Evolutionary conservation across 1,140 invertebrate species (phyloP).

Genomic region (Triops longicaudatus): DNA sequence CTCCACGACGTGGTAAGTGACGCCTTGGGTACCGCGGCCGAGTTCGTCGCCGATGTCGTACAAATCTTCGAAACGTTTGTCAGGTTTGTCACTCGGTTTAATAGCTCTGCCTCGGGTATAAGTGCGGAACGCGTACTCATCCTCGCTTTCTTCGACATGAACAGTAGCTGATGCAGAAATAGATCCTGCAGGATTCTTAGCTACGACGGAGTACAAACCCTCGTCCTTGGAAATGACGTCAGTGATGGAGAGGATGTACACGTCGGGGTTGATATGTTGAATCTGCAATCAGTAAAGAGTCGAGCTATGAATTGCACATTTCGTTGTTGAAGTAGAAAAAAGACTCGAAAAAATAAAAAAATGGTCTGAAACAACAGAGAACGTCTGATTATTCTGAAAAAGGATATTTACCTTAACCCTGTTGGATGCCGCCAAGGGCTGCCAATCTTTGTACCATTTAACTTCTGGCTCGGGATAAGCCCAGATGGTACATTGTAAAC

Average conservation of each 20-base stretch:
- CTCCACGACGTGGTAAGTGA: slow-evolving; percentile 80
- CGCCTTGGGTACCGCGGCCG: slow-evolving; percentile 80
- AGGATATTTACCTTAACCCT: slow-evolving; percentile 59
- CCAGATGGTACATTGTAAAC: slow-evolving; percentile 73
- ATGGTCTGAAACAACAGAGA: too few species aligned
- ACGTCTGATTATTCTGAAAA: too few species aligned
- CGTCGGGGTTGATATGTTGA: slow-evolving; percentile 71
- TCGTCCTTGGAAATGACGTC: slow-evolving; percentile 82
- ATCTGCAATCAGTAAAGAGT: slow-evolving; percentile 40
- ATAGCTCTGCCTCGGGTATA: slow-evolving; percentile 54
- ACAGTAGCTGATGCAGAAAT: slow-evolving; percentile 82
- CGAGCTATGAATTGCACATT: not conserved
- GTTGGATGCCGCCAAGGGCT: slow-evolving; percentile 66
- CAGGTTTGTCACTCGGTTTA: slow-evolving; percentile 45
- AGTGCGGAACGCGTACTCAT: slow-evolving; percentile 39
- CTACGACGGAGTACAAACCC: slow-evolving; percentile 87
- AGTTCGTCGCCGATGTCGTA: slow-evolving; percentile 91
- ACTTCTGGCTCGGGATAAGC: slow-evolving; percentile 88
- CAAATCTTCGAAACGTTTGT: slow-evolving; percentile 63
- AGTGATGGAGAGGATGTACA: slow-evolving; percentile 68
- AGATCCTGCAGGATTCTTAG: slow-evolving; percentile 83
- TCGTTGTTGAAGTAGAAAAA: not conserved
- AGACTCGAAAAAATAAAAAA: too few species aligned
- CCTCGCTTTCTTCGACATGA: slow-evolving; percentile 78
- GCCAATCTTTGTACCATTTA: slow-evolving; percentile 97